Conservation (phyloP, 2,888 invertebrate genomes). For the Drosophila affinis region DNA sequence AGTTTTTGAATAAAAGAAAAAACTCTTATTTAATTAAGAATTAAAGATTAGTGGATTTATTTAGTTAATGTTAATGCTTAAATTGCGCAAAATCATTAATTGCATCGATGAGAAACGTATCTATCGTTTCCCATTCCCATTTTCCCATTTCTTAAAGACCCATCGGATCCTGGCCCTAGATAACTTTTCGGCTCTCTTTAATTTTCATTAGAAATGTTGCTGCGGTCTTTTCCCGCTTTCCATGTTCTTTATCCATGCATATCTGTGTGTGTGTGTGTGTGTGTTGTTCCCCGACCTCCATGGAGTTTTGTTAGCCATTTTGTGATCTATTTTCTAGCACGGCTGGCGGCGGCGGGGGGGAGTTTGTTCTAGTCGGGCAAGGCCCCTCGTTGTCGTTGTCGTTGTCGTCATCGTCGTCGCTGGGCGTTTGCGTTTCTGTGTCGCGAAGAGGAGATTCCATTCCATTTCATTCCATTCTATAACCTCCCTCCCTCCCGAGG, state of each 20-base stretch:
- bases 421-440: slow-evolving; percentile 64
- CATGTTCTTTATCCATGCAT: not conserved
- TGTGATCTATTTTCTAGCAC: slow-evolving; percentile 72
- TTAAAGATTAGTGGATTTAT: no score
- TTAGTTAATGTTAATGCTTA: no score
- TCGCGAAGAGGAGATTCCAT: slow-evolving; percentile 49
- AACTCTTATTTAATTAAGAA: no score
- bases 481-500: not conserved
- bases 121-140: no score
- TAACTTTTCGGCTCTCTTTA: slow-evolving; percentile 51
- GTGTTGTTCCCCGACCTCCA: slow-evolving; percentile 51
- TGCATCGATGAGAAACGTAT: no score
- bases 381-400: slow-evolving; percentile 21
- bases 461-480: not conserved
- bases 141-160: not conserved
- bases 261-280: slow-evolving; percentile 17
- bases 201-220: slow-evolving; percentile 63
- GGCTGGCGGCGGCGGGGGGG: slow-evolving; percentile 52
- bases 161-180: not conserved
- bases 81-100: no score
- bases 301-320: slow-evolving; percentile 70
- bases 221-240: slow-evolving; percentile 3
- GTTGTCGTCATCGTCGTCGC: slow-evolving; percentile 31
- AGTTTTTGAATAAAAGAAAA: no score
- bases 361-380: slow-evolving; percentile 4